Evolutionary conservation across 2,888 invertebrate genomes (phyloP).

Genomic region (Lithophane ornitopus): DNA sequence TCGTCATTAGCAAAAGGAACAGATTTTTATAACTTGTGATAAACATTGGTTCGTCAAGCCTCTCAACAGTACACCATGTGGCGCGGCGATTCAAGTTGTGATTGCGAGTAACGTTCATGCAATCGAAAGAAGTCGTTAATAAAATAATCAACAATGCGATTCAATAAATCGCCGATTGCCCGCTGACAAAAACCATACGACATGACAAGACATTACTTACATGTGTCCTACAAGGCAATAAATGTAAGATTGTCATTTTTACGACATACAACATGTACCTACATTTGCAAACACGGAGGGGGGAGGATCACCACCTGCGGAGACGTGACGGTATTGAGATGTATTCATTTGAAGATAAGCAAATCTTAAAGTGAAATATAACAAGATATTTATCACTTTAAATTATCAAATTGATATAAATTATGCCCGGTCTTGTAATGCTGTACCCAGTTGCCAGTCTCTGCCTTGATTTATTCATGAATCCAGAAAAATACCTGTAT

Average conservation of each 20-base stretch:
- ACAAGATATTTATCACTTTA: conserved; percentile 65
- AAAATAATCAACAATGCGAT: conserved; percentile 86
- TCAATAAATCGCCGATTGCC: conserved; percentile 87
- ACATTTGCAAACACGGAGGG: conserved; percentile 80
- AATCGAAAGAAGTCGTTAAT: conserved; percentile 79
- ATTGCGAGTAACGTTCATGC: conserved; percentile 75
- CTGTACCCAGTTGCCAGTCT: conserved; percentile 24
- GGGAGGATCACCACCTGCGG: conserved; percentile 78
- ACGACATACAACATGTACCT: conserved; percentile 79
- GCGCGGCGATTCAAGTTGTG: conserved; percentile 70
- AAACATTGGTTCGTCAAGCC: conserved; percentile 74
- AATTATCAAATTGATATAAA: conserved; percentile 61
- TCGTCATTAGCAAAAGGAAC: conserved; percentile 43
- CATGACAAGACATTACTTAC: conserved; percentile 85
- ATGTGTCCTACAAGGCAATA: conserved; percentile 81
- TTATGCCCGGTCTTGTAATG: conserved; percentile 28
- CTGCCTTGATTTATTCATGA: conserved; percentile 33
- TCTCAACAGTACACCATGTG: conserved; percentile 72
- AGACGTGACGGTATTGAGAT: conserved; percentile 74
- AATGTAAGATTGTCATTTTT: conserved; percentile 87
- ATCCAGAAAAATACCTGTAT: conserved; percentile 17
- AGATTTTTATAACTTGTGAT: conserved; percentile 64
- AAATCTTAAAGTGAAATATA: conserved; percentile 66
- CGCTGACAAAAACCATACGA: conserved; percentile 86
- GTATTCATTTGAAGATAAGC: conserved; percentile 69